These are phyloP conservation scores for Psophia crepitans DNA, from an alignment of 2,113 vertebrate species.

Conservation along the genomic window DNA sequence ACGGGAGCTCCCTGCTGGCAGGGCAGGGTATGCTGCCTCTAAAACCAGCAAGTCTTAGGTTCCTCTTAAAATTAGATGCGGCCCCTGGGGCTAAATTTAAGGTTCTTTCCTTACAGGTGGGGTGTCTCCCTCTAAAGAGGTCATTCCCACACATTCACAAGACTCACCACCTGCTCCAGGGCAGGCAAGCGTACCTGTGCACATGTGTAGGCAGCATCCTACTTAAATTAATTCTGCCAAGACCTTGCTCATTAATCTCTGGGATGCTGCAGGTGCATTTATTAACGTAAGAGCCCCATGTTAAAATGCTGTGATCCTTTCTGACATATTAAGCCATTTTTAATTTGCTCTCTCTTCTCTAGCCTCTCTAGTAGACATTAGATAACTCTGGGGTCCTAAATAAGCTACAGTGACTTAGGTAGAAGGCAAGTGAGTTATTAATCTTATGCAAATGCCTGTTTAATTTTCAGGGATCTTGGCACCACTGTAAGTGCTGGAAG, in stretches of 20 bases:
- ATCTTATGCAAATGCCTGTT: conserved; percentile 41
- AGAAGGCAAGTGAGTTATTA: conserved; percentile 5
- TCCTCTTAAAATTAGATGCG: not conserved
- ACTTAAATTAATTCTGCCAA: not conserved
- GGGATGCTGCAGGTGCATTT: conserved; percentile 53
- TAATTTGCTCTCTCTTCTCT: conserved; percentile 62
- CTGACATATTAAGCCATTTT: conserved; percentile 69
- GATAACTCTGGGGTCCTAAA: conserved; percentile 47
- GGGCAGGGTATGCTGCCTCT: not conserved
- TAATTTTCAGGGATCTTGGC: conserved; percentile 38
- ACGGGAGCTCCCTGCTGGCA: not conserved
- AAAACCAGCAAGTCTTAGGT: not conserved
- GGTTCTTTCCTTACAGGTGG: not conserved
- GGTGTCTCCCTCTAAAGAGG: not conserved
- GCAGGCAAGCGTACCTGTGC: not conserved
- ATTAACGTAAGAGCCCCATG: not conserved
- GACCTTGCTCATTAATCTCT: conserved; percentile 39
- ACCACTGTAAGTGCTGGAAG: conserved; percentile 25
- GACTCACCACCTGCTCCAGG: not conserved
- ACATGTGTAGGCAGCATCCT: not conserved
- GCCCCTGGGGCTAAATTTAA: not conserved
- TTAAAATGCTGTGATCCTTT: conserved; percentile 43
- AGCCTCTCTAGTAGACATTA: conserved; percentile 18
- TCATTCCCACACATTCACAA: not conserved
- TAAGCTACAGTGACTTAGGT: conserved; percentile 9